These are phyloP conservation scores for Melanotaenia boesemani DNA, from an alignment of 2,797 vertebrate genomes.

Conservation along the genomic window DNA sequence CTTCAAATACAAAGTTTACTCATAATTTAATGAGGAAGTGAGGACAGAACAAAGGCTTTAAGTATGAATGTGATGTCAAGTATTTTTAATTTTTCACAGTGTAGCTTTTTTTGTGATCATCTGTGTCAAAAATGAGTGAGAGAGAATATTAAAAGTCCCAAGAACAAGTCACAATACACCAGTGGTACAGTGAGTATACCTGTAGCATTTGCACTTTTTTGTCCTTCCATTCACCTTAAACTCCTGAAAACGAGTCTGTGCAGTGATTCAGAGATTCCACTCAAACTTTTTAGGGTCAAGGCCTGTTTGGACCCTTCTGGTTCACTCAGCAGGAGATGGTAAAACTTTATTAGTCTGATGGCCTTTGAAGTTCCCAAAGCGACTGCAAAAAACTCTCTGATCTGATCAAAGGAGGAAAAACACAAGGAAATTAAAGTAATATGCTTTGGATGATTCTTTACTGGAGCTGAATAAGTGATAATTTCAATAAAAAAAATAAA, in stretches of 20 bases:
- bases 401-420: slow-evolving; percentile 58
- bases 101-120: slow-evolving; percentile 43
- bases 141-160: slow-evolving; percentile 35
- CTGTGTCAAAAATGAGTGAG: slow-evolving; percentile 33
- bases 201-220: slow-evolving; percentile 8
- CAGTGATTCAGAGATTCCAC: slow-evolving; percentile 41
- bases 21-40: slow-evolving; percentile 60
- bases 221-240: slow-evolving; percentile 27
- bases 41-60: slow-evolving; percentile 65
- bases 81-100: slow-evolving; percentile 49
- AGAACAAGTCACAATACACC: slow-evolving; percentile 16
- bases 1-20: slow-evolving; percentile 33
- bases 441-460: slow-evolving; percentile 13
- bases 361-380: slow-evolving; percentile 67
- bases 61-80: slow-evolving; percentile 46
- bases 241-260: slow-evolving; percentile 2
- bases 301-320: slow-evolving; percentile 53
- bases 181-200: slow-evolving; percentile 18
- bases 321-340: slow-evolving; percentile 54
- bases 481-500: slow-evolving; percentile 11
- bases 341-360: slow-evolving; percentile 59
- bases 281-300: slow-evolving; percentile 48
- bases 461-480: slow-evolving; percentile 8
- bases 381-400: slow-evolving; percentile 40
- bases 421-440: slow-evolving; percentile 40